Evolutionary conservation across 2,888 invertebrate species (phyloP), one percentile per base, ranked within the genome.

Genomic region (Cheilosia vernalis): DNA sequence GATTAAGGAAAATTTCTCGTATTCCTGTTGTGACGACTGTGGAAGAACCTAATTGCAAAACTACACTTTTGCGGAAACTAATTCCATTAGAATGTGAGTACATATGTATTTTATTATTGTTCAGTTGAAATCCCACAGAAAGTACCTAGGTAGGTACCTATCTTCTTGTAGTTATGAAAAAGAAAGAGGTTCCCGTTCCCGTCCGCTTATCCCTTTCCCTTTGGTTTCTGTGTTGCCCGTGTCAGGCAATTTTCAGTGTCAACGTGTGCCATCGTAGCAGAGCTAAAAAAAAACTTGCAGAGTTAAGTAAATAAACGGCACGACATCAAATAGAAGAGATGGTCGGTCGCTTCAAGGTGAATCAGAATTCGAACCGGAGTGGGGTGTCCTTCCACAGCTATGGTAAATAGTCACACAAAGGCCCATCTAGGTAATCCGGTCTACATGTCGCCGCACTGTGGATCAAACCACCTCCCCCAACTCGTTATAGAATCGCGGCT

Each of bases 211-310:
- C 15, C 19, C 21, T 30, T 42, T 21, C 49, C 19, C 44, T 10
- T 19, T 44, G 1, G 27, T 40, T 64, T 77, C 51, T 67, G 47
- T 73, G 69, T 55, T 69, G 44, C 58, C 42, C 6, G 63, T 33
- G 56, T 74, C 80, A 79, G 80, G 83, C 73, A 63, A 67, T 67
- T 73, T 84, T 84, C 73, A 79, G 83, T 84, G 83, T 74, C 83
- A 84, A 69, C 80, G 66, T 84, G 83, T 84, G 74, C 79, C 82
- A 78, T 58, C 66, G 60, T 60, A 61, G 72, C 72, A 44, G 27
- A 27, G 37, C 42, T 53, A 42, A 49, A 76, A 49, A 76, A 69
- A 51, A 56, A 60, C 51, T 64, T 42, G 61, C 42, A 19, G 19
- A 30, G 51, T 13, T 64, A 72, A 40, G 66, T 72, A 83, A 77